phyloP scores from a whole-genome alignment of 1,140 invertebrate genomes.

The Monomorium pharaonis region DNA sequence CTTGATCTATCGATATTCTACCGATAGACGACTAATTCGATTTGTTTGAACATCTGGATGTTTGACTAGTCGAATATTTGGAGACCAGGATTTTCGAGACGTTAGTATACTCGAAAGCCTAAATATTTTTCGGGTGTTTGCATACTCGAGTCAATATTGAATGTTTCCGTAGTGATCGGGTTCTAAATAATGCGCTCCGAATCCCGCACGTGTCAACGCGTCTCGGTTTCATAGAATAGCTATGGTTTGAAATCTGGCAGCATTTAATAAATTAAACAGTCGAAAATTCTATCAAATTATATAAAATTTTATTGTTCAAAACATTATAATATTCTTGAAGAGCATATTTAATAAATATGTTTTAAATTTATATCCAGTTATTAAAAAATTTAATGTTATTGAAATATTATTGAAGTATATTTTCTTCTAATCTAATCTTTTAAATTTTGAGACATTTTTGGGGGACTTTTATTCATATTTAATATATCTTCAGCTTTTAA shows the following conservation, averaged over 20 bases:
- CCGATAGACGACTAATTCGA: slow-evolving; percentile 13
- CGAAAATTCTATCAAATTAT: slow-evolving; percentile 5
- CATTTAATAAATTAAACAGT: slow-evolving; percentile 15
- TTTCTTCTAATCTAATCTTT: background rate
- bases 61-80: slow-evolving; percentile 47
- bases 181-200: slow-evolving; percentile 34
- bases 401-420: background rate
- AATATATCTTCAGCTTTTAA: slow-evolving; percentile 11
- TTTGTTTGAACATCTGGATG: slow-evolving; percentile 48
- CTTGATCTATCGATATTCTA: background rate
- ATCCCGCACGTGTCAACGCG: slow-evolving; percentile 41
- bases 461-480: background rate
- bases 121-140: slow-evolving; percentile 54
- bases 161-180: slow-evolving; percentile 52
- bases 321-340: background rate
- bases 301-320: background rate
- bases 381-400: background rate
- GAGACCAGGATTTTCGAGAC: slow-evolving; percentile 45
- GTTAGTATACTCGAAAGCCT: slow-evolving; percentile 10
- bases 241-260: background rate
- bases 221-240: background rate
- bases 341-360: background rate
- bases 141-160: slow-evolving; percentile 52
- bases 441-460: background rate
- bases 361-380: background rate